Evolutionary conservation across 2,888 invertebrate species (phyloP).

Genomic region (Drosophila picticornis): DNA sequence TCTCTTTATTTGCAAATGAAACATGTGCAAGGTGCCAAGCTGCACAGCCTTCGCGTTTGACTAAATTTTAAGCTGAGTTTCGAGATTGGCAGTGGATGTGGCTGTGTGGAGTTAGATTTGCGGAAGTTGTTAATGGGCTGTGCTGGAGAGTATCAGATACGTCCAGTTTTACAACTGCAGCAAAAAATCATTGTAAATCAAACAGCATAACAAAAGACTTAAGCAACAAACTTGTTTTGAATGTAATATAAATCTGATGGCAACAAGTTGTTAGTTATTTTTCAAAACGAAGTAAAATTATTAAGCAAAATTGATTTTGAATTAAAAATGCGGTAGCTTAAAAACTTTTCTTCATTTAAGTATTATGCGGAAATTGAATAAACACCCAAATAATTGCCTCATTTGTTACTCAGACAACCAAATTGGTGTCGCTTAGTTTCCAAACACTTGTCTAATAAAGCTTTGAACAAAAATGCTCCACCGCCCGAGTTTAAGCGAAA

Average conservation of each 20-base stretch:
- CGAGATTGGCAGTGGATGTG: constrained; percentile 23
- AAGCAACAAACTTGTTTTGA: constrained; percentile 52
- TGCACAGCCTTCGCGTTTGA: constrained; percentile 75
- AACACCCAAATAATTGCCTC: background rate
- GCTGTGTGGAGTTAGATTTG: constrained; percentile 57
- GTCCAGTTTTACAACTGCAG: constrained; percentile 38
- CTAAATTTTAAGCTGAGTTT: constrained; percentile 69
- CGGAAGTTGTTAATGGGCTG: constrained; percentile 67
- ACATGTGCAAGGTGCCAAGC: constrained; percentile 58
- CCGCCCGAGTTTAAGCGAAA: constrained; percentile 5
- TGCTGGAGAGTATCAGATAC: constrained; percentile 35
- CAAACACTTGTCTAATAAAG: constrained; percentile 16
- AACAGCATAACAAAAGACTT: constrained; percentile 58
- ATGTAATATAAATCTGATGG: background rate
- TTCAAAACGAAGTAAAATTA: background rate
- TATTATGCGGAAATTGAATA: background rate
- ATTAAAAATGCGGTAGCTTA: background rate
- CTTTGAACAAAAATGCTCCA: constrained; percentile 10
- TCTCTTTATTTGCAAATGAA: constrained; percentile 49
- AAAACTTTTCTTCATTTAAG: background rate
- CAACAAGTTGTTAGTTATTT: background rate
- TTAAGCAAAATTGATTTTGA: background rate
- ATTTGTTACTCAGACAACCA: background rate
- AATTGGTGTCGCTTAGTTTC: constrained; percentile 1
- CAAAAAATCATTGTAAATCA: constrained; percentile 30